Percentiles rank a stretch among this genome's conserved stretches.
These are phyloP conservation scores for Salarias fasciatus DNA, from an alignment of 2,797 vertebrate genomes.

Conservation along the genomic window DNA sequence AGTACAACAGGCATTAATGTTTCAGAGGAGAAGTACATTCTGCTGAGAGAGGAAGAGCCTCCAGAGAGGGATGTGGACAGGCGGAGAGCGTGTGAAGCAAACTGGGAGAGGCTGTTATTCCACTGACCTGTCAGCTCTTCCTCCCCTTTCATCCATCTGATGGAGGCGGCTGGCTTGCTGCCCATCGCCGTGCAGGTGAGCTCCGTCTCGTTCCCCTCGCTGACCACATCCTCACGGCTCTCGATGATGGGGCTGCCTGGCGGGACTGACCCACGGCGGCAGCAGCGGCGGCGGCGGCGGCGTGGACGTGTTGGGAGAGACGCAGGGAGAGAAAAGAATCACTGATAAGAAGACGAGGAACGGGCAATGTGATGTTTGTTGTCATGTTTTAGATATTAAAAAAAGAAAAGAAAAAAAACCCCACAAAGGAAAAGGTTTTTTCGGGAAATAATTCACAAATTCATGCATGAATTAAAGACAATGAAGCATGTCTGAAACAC, in stretches of 20 bases:
- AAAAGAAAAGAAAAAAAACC: too few relatives aligned
- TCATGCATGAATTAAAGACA: too few relatives aligned
- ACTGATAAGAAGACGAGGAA: too few relatives aligned
- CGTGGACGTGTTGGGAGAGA: constrained; percentile 4
- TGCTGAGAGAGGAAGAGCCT: constrained; percentile 34
- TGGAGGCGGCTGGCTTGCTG: constrained; percentile 94
- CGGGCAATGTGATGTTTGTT: too few relatives aligned
- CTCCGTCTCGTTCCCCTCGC: constrained; percentile 97
- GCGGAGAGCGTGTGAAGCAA: constrained; percentile 55
- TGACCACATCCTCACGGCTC: constrained; percentile 90
- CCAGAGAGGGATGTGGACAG: constrained; percentile 58
- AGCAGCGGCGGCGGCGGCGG: not conserved
- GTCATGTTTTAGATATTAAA: too few relatives aligned
- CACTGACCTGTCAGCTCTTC: constrained; percentile 90
- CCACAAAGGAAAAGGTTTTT: too few relatives aligned
- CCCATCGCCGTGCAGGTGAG: constrained; percentile 96
- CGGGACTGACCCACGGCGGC: constrained; percentile 83
- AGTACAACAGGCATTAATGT: constrained; percentile 42
- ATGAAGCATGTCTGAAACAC: too few relatives aligned
- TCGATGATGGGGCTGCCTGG: constrained; percentile 94
- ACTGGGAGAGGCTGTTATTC: constrained; percentile 68
- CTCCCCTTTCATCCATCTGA: constrained; percentile 97
- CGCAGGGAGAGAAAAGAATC: not conserved
- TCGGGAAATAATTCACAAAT: too few relatives aligned
- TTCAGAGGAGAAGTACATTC: constrained; percentile 35